Evolutionary conservation across 2,797 vertebrate genomes (phyloP).

Genomic region (Vultur gryphus): DNA sequence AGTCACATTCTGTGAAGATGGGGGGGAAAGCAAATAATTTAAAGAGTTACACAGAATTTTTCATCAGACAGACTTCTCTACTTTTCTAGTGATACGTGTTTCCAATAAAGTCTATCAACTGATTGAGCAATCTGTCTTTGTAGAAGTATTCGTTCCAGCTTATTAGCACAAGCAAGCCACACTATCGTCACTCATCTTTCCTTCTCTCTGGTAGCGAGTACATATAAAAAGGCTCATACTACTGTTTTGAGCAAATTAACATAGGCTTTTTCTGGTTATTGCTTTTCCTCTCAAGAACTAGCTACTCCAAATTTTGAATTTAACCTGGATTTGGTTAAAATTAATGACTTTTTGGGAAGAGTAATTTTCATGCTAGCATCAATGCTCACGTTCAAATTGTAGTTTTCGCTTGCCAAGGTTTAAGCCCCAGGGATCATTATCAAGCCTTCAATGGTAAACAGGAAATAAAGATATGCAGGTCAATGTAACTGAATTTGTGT

Average conservation of each 20-base stretch:
- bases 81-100: not conserved
- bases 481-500: accelerated
- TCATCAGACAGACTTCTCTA: not conserved
- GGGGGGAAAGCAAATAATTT: not conserved
- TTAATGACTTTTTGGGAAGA: not conserved
- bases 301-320: not conserved
- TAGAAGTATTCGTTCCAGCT: not conserved
- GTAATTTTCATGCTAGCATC: not conserved
- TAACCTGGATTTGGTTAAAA: not conserved
- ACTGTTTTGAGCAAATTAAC: not conserved
- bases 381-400: not conserved
- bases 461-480: not conserved
- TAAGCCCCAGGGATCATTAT: not conserved
- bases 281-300: not conserved
- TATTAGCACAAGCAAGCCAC: not conserved
- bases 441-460: not conserved
- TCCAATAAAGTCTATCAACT: not conserved
- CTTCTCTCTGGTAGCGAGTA: not conserved
- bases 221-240: not conserved
- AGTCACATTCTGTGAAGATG: slow-evolving; percentile 79
- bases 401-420: not conserved
- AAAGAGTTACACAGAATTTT: not conserved
- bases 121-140: not conserved
- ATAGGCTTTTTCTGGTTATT: not conserved
- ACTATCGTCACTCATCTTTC: not conserved